Evolutionary conservation across 2,888 invertebrate genomes (phyloP).

Genomic region (Noctua janthe): DNA sequence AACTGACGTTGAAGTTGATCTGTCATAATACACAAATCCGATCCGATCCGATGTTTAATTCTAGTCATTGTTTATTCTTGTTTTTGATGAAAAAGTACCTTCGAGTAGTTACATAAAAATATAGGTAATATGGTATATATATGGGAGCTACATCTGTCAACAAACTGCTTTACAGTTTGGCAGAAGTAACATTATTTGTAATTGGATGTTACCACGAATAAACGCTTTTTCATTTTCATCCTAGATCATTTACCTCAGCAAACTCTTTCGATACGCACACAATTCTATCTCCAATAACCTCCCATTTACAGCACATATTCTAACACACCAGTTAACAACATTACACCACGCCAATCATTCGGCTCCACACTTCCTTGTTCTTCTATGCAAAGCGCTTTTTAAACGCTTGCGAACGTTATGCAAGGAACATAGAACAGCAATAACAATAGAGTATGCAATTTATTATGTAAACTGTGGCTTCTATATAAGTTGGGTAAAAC

Average conservation of each 20-base stretch:
- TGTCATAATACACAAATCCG: background rate
- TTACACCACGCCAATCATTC: constrained; percentile 40
- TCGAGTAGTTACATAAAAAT: too few relatives aligned
- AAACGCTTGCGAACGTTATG: constrained; percentile 57
- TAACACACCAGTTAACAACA: constrained; percentile 26
- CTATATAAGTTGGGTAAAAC: constrained; percentile 38
- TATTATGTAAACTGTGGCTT: constrained; percentile 48
- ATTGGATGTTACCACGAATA: too few relatives aligned
- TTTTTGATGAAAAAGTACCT: too few relatives aligned
- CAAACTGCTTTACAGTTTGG: too few relatives aligned
- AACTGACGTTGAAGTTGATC: background rate
- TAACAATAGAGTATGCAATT: constrained; percentile 59
- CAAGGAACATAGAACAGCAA: constrained; percentile 42
- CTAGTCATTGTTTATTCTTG: too few relatives aligned
- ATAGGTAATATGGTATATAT: too few relatives aligned
- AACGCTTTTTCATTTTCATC: background rate
- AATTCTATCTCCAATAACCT: constrained; percentile 2
- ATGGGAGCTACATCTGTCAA: too few relatives aligned
- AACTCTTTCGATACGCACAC: background rate
- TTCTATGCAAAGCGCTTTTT: constrained; percentile 59
- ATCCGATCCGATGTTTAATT: background rate
- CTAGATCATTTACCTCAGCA: background rate
- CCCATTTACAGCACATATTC: background rate
- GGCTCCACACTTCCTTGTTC: constrained; percentile 54
- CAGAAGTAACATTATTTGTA: too few relatives aligned